These are phyloP conservation scores for Saturnia japonica DNA, from an alignment of 2,888 invertebrate genomes.

Conservation along the genomic window DNA sequence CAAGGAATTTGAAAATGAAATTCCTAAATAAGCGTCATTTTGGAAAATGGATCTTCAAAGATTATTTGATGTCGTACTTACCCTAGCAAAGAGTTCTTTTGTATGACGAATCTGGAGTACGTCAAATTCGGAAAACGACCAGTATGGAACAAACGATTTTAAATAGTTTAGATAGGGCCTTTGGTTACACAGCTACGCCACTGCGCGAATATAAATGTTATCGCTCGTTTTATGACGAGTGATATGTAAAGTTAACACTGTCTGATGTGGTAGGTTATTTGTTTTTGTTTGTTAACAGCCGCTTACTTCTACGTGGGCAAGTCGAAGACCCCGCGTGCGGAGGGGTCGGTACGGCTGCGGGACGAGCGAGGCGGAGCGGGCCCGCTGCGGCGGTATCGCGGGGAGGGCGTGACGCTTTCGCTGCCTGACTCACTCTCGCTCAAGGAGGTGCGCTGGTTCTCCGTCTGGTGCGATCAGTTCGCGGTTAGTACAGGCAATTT, in stretches of 20 bases:
- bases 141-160: no score
- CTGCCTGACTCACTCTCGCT: constrained; percentile 94
- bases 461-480: constrained; percentile 95
- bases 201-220: no score
- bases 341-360: constrained; percentile 84
- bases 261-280: neutral
- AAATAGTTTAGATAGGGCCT: no score
- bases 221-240: no score
- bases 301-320: constrained; percentile 95
- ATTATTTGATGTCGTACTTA: no score
- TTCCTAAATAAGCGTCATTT: no score
- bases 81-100: no score
- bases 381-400: constrained; percentile 90
- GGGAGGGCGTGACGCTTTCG: constrained; percentile 91
- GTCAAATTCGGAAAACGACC: no score
- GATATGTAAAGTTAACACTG: neutral
- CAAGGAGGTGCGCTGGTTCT: constrained; percentile 92
- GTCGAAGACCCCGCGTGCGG: constrained; percentile 84
- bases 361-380: constrained; percentile 92
- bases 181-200: no score
- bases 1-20: no score
- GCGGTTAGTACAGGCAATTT: constrained; percentile 84
- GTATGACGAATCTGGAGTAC: no score
- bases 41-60: no score
- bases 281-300: constrained; percentile 78